Percentiles rank a stretch among this genome's conserved stretches.
phyloP scores from a whole-genome alignment of 1,140 invertebrate genomes.

The Drosophila obscura region DNA sequence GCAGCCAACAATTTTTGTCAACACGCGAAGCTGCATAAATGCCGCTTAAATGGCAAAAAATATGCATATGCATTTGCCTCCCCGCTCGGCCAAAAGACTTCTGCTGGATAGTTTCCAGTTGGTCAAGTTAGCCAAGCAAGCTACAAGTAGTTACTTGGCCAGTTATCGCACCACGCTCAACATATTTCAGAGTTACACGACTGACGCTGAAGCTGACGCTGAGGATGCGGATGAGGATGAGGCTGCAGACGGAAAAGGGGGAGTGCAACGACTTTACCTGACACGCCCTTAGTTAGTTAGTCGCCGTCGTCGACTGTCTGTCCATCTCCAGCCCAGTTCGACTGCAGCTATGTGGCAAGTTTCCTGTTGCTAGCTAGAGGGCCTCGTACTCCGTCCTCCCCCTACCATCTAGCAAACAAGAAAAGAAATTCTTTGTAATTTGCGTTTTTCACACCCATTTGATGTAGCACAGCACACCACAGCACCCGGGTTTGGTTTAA shows the following conservation, averaged over 20 bases:
- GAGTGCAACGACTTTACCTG: slow-evolving; percentile 45
- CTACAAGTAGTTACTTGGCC: slow-evolving; percentile 60
- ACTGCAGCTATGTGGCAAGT: slow-evolving; percentile 68
- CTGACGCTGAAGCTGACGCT: slow-evolving; percentile 40
- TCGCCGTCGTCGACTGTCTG: slow-evolving; percentile 39
- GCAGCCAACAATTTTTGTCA: slow-evolving; percentile 80
- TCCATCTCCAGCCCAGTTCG: slow-evolving; percentile 37
- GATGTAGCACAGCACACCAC: slow-evolving; percentile 57
- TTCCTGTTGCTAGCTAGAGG: slow-evolving; percentile 63
- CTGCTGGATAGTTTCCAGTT: slow-evolving; percentile 40
- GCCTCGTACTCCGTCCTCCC: slow-evolving; percentile 14
- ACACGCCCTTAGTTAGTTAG: slow-evolving; percentile 80
- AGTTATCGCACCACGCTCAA: slow-evolving; percentile 75
- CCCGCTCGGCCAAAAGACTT: slow-evolving; percentile 10
- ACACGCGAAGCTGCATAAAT: slow-evolving; percentile 81
- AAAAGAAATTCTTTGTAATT: slow-evolving; percentile 76
- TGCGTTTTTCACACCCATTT: slow-evolving; percentile 81
- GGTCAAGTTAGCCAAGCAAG: slow-evolving; percentile 40
- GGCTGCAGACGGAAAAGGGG: not conserved
- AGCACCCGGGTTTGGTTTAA: slow-evolving; percentile 73
- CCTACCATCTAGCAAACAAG: slow-evolving; percentile 8
- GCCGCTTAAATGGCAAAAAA: slow-evolving; percentile 80
- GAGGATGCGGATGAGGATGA: slow-evolving; percentile 22
- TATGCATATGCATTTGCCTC: slow-evolving; percentile 74
- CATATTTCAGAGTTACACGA: slow-evolving; percentile 81